phyloP scores from a whole-genome alignment of 2,797 vertebrate genomes.

The Sphenopsis melanotis region DNA sequence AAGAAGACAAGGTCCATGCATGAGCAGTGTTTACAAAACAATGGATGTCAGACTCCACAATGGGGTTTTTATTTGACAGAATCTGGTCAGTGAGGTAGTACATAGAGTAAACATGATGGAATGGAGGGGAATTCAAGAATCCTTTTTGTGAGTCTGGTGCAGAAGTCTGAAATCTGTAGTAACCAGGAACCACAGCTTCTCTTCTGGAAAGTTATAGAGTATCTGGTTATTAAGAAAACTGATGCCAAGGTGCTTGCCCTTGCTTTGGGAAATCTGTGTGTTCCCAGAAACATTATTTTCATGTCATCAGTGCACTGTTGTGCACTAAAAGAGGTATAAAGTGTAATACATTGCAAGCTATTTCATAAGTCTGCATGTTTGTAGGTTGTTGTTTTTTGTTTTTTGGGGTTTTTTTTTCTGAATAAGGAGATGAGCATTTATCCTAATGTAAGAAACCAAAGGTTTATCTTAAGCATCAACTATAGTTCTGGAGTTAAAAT shows the following conservation, averaged over 20 bases:
- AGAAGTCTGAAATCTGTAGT: neutral
- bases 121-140: slow-evolving; percentile 17
- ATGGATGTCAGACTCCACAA: slow-evolving; percentile 31
- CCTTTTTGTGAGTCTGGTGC: slow-evolving; percentile 28
- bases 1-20: slow-evolving; percentile 41
- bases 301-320: neutral
- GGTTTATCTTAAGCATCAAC: neutral
- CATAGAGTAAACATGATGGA: slow-evolving; percentile 42
- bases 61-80: slow-evolving; percentile 25
- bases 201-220: neutral
- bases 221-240: neutral
- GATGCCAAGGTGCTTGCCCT: neutral
- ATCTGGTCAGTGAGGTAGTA: slow-evolving; percentile 41
- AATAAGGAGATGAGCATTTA: neutral
- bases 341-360: neutral
- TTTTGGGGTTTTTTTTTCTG: neutral
- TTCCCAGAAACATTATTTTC: neutral
- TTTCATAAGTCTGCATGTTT: neutral
- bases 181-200: neutral
- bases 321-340: neutral
- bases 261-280: neutral
- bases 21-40: slow-evolving; percentile 52
- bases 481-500: neutral
- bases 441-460: neutral
- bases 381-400: neutral